Conservation (phyloP, 2,797 vertebrate genomes). For the Scyliorhinus canicula region DNA sequence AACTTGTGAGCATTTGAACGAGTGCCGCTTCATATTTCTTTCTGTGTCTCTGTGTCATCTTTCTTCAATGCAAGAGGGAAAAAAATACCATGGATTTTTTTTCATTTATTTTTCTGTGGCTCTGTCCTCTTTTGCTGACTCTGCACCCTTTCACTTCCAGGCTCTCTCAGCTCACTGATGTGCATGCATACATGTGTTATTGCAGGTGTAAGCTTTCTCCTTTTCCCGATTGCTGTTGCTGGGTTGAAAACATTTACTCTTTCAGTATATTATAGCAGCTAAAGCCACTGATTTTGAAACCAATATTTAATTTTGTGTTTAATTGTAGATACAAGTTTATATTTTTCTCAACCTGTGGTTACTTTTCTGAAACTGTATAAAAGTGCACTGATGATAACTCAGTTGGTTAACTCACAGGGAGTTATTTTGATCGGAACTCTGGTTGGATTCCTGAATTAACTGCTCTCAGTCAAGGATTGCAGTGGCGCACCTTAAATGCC, state of each 20-base stretch:
- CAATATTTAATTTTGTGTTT: neutral
- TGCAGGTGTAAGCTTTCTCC: neutral
- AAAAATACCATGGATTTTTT: neutral
- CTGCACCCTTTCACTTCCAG: neutral
- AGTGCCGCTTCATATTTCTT: slow-evolving; percentile 34
- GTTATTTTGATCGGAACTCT: neutral
- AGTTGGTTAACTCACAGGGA: neutral
- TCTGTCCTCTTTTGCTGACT: neutral
- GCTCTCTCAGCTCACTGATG: neutral
- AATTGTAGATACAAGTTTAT: neutral
- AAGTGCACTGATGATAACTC: neutral
- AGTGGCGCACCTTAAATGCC: neutral
- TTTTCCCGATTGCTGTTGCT: neutral
- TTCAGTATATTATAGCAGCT: neutral
- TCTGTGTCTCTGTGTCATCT: slow-evolving; percentile 34
- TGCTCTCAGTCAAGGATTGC: neutral
- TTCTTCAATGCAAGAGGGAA: slow-evolving; percentile 14
- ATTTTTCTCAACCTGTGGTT: no score
- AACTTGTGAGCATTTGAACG: slow-evolving; percentile 29
- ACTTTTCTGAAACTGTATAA: neutral
- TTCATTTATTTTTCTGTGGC: slow-evolving; percentile 12
- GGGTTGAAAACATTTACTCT: neutral
- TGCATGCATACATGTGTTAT: neutral
- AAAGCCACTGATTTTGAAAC: neutral
- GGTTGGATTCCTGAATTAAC: neutral